Percentiles rank a stretch among this genome's conserved stretches.
Evolutionary conservation across 2,113 vertebrate genomes (phyloP).

Genomic region (Mastomys coucha): DNA sequence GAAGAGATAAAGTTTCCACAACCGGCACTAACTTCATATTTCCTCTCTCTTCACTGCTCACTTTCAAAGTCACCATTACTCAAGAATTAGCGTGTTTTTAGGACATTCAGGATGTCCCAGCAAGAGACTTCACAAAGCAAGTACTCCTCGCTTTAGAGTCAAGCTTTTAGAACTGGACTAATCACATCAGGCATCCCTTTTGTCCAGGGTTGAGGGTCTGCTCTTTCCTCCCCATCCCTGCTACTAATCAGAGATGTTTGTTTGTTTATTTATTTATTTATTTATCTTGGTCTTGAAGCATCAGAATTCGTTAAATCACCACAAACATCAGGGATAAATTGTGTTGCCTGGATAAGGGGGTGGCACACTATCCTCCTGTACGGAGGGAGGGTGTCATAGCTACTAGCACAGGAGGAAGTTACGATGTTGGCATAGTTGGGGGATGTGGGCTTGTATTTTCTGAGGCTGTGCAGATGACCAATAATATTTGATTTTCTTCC

Average conservation of each 20-base stretch:
- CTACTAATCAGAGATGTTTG: not conserved
- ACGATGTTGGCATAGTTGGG: conserved; percentile 63
- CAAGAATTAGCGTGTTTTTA: conserved; percentile 24
- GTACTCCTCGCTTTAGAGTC: not conserved
- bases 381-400: not conserved
- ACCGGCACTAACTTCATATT: conserved; percentile 32
- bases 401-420: conserved; percentile 75
- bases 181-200: not conserved
- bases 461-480: conserved; percentile 38
- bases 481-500: conserved; percentile 51
- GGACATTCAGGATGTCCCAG: conserved; percentile 13
- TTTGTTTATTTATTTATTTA: not conserved
- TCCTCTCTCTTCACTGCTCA: conserved; percentile 39
- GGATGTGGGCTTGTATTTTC: conserved; percentile 51
- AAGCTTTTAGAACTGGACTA: not conserved
- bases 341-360: not conserved
- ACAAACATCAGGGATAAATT: not conserved
- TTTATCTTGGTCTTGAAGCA: not conserved
- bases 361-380: not conserved
- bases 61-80: conserved; percentile 52
- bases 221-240: not conserved
- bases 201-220: not conserved
- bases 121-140: not conserved
- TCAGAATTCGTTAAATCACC: conserved; percentile 16
- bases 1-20: conserved; percentile 45